Evolutionary conservation across 2,888 invertebrate species (phyloP).

Genomic region (Aphodius granarius): DNA sequence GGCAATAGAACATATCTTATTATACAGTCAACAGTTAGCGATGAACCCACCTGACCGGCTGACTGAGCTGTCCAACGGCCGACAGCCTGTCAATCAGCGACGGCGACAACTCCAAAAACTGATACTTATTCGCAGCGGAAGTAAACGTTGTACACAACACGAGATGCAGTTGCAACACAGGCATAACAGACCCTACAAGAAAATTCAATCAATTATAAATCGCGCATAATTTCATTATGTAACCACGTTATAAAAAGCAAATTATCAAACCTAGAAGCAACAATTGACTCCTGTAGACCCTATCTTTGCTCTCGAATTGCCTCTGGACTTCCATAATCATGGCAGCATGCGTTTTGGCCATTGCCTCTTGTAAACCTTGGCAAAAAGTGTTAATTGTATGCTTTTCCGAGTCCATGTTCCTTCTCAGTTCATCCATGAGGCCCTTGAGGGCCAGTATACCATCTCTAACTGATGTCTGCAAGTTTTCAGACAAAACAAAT

Average conservation of each 20-base stretch:
- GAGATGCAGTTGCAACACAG: slow-evolving; percentile 70
- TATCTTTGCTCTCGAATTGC: slow-evolving; percentile 59
- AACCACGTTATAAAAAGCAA: not conserved
- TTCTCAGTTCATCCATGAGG: slow-evolving; percentile 67
- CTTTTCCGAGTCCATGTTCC: slow-evolving; percentile 67
- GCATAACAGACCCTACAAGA: slow-evolving; percentile 62
- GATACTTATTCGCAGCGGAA: slow-evolving; percentile 71
- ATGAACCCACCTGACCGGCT: slow-evolving; percentile 57
- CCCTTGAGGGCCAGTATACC: slow-evolving; percentile 67
- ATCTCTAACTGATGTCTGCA: slow-evolving; percentile 67
- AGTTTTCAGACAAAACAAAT: not conserved
- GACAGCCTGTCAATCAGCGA: slow-evolving; percentile 67
- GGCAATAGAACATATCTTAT: too few species aligned
- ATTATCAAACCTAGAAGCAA: slow-evolving; percentile 43
- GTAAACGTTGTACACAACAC: slow-evolving; percentile 72
- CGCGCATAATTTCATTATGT: not conserved
- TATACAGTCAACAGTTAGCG: not conserved
- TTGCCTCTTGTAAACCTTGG: slow-evolving; percentile 66
- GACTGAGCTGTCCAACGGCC: slow-evolving; percentile 66
- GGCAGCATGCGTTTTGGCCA: slow-evolving; percentile 66
- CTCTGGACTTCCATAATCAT: slow-evolving; percentile 69
- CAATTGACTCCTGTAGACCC: slow-evolving; percentile 50
- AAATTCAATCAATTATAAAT: not conserved
- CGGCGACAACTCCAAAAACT: slow-evolving; percentile 71
- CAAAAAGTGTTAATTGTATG: slow-evolving; percentile 67